Evolutionary conservation across 2,888 invertebrate species (phyloP).

Genomic region (Amblyjoppa fuscipennis): DNA sequence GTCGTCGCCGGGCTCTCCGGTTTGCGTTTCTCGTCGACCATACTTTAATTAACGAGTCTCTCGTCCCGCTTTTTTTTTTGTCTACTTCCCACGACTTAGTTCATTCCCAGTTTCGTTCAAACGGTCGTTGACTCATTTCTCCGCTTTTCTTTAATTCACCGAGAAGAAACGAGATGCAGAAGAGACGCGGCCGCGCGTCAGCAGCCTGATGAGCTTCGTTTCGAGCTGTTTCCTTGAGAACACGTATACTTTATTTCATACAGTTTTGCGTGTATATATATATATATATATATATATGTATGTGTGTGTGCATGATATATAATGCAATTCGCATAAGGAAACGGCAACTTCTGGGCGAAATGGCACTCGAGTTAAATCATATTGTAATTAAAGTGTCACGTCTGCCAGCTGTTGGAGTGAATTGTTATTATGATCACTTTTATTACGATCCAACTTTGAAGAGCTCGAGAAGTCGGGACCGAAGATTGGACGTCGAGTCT

Average conservation of each 20-base stretch:
- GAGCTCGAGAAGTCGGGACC: background rate
- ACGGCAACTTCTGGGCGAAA: slow-evolving; percentile 7
- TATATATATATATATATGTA: background rate
- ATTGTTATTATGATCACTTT: slow-evolving; percentile 10
- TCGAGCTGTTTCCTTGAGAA: background rate
- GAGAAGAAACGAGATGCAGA: slow-evolving; percentile 46
- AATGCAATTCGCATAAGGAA: slow-evolving; percentile 39
- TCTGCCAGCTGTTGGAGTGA: slow-evolving; percentile 8
- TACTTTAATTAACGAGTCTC: slow-evolving; percentile 63
- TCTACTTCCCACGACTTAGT: slow-evolving; percentile 41
- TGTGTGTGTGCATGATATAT: background rate
- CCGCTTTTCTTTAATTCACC: slow-evolving; percentile 35
- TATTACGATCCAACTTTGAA: background rate
- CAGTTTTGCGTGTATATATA: too few relatives aligned
- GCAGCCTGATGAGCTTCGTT: slow-evolving; percentile 25
- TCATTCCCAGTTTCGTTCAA: slow-evolving; percentile 26
- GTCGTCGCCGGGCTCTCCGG: slow-evolving; percentile 25
- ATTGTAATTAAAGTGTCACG: slow-evolving; percentile 33
- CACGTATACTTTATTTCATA: background rate
- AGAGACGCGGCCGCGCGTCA: slow-evolving; percentile 2
- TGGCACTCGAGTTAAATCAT: slow-evolving; percentile 18
- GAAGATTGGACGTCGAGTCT: background rate
- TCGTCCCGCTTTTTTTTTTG: slow-evolving; percentile 3
- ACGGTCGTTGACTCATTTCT: slow-evolving; percentile 56
- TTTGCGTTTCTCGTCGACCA: slow-evolving; percentile 49